phyloP scores from a whole-genome alignment of 2,113 vertebrate genomes.

The Psittacula cyanocephala region DNA sequence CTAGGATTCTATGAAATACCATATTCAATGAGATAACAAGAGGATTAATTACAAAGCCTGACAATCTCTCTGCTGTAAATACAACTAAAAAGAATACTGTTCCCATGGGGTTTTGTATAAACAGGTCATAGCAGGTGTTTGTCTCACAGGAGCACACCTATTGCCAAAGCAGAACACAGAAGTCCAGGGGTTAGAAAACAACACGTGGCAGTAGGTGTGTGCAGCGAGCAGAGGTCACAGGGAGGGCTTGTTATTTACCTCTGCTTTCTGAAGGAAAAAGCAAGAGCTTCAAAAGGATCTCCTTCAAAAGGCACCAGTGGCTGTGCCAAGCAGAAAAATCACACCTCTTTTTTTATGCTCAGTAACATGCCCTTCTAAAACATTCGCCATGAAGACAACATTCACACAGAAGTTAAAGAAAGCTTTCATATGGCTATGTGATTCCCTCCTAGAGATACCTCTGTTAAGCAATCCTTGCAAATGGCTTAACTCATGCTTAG shows the following conservation, averaged over 20 bases:
- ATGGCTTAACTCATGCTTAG: not conserved
- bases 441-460: not conserved
- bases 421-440: not conserved
- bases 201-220: rapidly evolving
- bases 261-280: not conserved
- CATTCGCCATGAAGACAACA: not conserved
- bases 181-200: not conserved
- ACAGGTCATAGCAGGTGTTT: not conserved
- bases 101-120: not conserved
- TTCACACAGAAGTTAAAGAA: not conserved
- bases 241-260: too few relatives aligned
- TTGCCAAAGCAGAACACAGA: not conserved
- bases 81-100: not conserved
- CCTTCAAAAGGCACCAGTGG: not conserved
- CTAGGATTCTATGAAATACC: not conserved
- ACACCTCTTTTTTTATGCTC: not conserved
- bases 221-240: not conserved
- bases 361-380: not conserved
- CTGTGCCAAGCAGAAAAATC: not conserved
- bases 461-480: not conserved
- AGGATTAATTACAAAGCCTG: not conserved
- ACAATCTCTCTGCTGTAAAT: not conserved
- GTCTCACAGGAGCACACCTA: not conserved
- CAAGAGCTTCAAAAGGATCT: not conserved
- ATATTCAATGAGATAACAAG: rapidly evolving